Base-by-base conservation (phyloP, 2,797 vertebrate genomes). In the Graptemys geographica region DNA sequence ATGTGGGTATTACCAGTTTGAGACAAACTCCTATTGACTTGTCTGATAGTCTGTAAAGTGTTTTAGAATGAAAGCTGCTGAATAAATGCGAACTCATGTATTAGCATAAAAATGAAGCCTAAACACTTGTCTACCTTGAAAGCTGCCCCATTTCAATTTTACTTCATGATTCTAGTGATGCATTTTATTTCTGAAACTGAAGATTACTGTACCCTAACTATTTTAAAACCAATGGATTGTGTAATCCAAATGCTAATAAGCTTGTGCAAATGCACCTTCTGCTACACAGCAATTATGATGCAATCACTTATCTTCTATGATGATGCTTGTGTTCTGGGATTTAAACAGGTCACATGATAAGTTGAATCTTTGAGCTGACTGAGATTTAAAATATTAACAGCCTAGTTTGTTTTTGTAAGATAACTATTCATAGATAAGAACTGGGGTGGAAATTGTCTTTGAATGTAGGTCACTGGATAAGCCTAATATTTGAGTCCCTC, bases 1-100 rank as follows among this genome's bases (percentile, higher is more conserved):
- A 27, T 12, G 55, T 23, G 3, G 8, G 2, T 0, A 13, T 52
- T 13, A 2, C 0, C 18, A 5, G n/a, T 41, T 72, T 8, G 33
- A 1, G 4, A n/a, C 90, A 65, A 19, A 51, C 5, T 37, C 4
- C 5, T 11, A 6, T 49, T 72, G 37, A 79, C 21, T 11, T 72
- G n/a, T 41, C n/a, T 72, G n/a, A 37, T 21, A 23, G 19, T 72
- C 19, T 18, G 13, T 19, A 21, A 23, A 5, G 1, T 0, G 5
- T 16, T 2, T 52, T 33, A 33, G 31, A 33, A 72, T 44, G 18
- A 41, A 89, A 51, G 11, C 23, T 10, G 15, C 31, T 31, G 59
- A 69, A 65, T 78, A 51, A 79, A 10, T 52, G 83, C 49, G 16
- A 37, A 0, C 5, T 21, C 62, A 21, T 1, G 2, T 9, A 83